These are phyloP conservation scores for Sminthurinus signatus DNA, from an alignment of 1,140 invertebrate genomes.

Conservation along the genomic window DNA sequence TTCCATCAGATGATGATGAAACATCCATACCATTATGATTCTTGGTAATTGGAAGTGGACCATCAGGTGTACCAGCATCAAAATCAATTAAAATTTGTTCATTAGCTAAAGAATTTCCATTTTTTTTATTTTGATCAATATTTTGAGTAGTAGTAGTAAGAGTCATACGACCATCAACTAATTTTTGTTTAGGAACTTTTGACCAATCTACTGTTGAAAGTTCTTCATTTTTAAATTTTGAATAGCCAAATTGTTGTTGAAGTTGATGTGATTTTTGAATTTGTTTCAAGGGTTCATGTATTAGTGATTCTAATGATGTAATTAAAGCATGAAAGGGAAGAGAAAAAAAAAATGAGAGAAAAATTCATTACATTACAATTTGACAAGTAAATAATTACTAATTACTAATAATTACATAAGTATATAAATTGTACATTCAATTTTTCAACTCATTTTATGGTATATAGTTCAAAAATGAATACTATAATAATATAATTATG, in stretches of 20 bases:
- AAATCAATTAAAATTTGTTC: slow-evolving; percentile 37
- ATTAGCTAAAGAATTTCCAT: neutral
- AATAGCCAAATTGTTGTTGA: slow-evolving; percentile 48
- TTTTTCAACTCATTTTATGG: too few species aligned
- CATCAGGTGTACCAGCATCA: slow-evolving; percentile 9
- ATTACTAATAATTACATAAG: too few species aligned
- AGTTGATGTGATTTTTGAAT: slow-evolving; percentile 40
- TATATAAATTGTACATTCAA: too few species aligned
- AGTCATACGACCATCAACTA: slow-evolving; percentile 2
- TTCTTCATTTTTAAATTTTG: slow-evolving; percentile 47
- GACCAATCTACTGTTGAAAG: slow-evolving; percentile 40
- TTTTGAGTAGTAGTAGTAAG: too few species aligned
- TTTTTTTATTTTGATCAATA: neutral
- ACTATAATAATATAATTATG: too few species aligned
- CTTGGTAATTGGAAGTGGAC: neutral
- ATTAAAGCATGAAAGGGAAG: too few species aligned
- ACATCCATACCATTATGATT: neutral
- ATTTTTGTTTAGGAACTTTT: slow-evolving; percentile 19
- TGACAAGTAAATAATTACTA: too few species aligned
- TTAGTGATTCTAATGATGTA: too few species aligned
- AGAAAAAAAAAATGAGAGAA: too few species aligned
- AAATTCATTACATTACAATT: too few species aligned
- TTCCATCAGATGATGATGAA: too few species aligned
- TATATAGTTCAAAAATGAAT: too few species aligned
- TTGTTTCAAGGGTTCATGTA: slow-evolving; percentile 27